Evolutionary conservation across 2,888 invertebrate genomes (phyloP), one percentile per base, ranked within the genome.

Genomic region (Strigamia transsilvanica): DNA sequence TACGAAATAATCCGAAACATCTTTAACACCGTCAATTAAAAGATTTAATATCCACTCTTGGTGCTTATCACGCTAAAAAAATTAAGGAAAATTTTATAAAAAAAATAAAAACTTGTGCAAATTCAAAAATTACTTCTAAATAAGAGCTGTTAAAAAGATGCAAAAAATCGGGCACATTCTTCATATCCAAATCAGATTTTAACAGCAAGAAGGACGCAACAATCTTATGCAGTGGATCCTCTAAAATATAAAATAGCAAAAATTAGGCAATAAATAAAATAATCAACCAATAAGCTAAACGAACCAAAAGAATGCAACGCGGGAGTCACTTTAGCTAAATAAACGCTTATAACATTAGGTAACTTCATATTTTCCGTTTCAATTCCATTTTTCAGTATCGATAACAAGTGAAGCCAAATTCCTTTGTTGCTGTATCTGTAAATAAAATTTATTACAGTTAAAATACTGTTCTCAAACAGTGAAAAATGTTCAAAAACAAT

Each of bases 21-120:
- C 61, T 21, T 66, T 66, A 23, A 66, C 21, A n/a, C 61, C 61
- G 9, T 66, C 61, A 66, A 66, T 18, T 66, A 66, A 66, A 66
- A 66, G 61, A n/a, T 66, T 15, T 12, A 66, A 23, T 66, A 66
- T 23, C 61, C 61, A 66, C 61, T 21, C 18, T 23, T 23, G 61
- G 7, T 66, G 61, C 5, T 21, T 66, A 18, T 7, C 23, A 21
- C 18, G 61, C 61, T 66, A 66, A 66, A 21, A 66, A 10, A 23
- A 23, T 18, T n/a, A 66, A 21, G 23, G 1, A 66, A 21, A 21
- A 61, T 15, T 10, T 10, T 23, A 21, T 18, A 66, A 21, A 66
- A 10, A 23, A 18, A 61, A 21, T 61, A 27, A 27, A 27, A 27
- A 3, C 3, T 27, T 27, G 27, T 27, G 27, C 27, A 27, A n/a